Conservation (phyloP, 2,113 vertebrate genomes). For the Lepisosteus oculatus region DNA sequence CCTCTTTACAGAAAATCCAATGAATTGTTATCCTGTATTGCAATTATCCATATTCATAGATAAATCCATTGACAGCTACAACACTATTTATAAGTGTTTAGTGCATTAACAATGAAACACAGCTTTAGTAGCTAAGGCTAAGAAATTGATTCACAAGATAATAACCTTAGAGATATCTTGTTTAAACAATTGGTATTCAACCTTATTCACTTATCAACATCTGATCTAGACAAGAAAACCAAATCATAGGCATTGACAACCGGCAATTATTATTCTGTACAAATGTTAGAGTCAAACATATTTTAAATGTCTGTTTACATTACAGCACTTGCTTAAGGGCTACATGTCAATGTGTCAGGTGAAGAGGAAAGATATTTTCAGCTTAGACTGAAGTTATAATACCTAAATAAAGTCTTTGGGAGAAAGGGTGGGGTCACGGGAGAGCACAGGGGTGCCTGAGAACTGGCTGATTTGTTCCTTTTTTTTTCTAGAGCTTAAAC, state of each 20-base stretch:
- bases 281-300: neutral
- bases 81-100: neutral
- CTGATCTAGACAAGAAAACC: neutral
- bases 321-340: neutral
- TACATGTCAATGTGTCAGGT: neutral
- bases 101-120: neutral
- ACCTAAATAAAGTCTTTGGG: too few species aligned
- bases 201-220: neutral
- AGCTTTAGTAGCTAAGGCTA: neutral
- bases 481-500: too few species aligned
- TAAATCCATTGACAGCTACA: too few species aligned
- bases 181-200: neutral
- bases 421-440: too few species aligned
- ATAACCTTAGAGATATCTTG: neutral
- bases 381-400: too few species aligned
- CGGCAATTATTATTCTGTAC: neutral
- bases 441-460: too few species aligned
- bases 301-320: neutral
- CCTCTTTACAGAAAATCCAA: too few species aligned
- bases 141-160: neutral
- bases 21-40: too few species aligned
- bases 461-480: too few species aligned
- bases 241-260: neutral
- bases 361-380: neutral
- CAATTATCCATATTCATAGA: too few species aligned